These are phyloP conservation scores for Accipiter cooperii DNA, from an alignment of 2,113 vertebrate genomes.

Conservation along the genomic window DNA sequence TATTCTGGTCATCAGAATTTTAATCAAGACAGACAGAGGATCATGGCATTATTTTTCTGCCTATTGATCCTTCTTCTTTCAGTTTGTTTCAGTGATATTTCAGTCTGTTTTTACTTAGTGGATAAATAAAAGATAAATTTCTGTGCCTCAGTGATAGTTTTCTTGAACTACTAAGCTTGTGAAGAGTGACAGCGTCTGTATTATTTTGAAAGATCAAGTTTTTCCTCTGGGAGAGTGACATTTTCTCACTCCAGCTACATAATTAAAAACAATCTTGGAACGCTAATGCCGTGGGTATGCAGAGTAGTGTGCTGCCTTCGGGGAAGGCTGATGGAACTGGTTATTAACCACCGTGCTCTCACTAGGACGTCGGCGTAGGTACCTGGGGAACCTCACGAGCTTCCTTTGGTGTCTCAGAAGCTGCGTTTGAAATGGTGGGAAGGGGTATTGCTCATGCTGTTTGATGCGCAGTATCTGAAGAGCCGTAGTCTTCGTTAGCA, in stretches of 20 bases:
- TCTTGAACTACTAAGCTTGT: not conserved
- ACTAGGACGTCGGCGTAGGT: fast-evolving
- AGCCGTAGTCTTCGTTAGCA: not conserved
- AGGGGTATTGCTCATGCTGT: not conserved
- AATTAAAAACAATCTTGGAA: not conserved
- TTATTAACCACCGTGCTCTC: not conserved
- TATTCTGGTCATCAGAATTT: not conserved
- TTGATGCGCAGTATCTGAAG: not conserved
- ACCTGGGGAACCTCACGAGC: not conserved
- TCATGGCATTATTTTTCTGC: not conserved
- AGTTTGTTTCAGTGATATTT: not conserved
- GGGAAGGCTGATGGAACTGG: not conserved
- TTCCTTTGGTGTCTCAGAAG: not conserved
- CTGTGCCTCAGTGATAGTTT: not conserved
- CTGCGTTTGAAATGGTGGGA: not conserved
- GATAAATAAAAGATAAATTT: not conserved
- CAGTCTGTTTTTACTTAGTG: not conserved
- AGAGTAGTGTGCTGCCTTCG: not conserved
- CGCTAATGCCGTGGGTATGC: not conserved
- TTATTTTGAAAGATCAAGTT: not conserved
- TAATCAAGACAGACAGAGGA: not conserved
- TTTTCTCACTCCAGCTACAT: not conserved
- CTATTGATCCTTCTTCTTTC: not conserved
- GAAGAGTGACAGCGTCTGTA: not conserved
- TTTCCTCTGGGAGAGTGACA: not conserved